These are phyloP conservation scores for Chorisops tibialis DNA, from an alignment of 2,888 invertebrate genomes.

Conservation along the genomic window DNA sequence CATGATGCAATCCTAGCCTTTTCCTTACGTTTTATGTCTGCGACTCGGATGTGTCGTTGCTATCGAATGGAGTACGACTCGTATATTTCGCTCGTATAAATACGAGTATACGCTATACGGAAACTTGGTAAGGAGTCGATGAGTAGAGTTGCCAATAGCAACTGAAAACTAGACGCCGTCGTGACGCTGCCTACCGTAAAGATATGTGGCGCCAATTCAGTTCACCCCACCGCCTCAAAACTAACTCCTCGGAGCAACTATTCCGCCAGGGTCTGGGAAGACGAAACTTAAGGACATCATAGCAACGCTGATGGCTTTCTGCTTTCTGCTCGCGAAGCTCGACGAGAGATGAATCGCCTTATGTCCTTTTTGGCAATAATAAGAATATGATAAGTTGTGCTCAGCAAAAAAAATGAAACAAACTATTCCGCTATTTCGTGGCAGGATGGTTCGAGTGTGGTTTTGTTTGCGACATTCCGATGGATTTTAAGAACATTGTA, in stretches of 20 bases:
- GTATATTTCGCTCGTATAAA: neutral
- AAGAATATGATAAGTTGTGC: slow-evolving; percentile 10
- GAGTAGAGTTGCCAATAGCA: slow-evolving; percentile 31
- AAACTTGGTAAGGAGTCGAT: neutral
- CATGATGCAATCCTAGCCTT: slow-evolving; percentile 7
- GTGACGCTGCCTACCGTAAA: slow-evolving; percentile 37
- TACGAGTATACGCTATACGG: too few relatives aligned
- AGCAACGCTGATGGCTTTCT: slow-evolving; percentile 1
- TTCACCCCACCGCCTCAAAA: slow-evolving; percentile 6
- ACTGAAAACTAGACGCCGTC: slow-evolving; percentile 37
- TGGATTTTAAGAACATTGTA: neutral
- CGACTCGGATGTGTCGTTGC: neutral
- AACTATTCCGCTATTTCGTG: too few relatives aligned
- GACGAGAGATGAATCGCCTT: neutral
- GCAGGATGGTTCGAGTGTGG: too few relatives aligned
- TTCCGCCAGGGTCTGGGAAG: slow-evolving; percentile 14
- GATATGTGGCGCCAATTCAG: slow-evolving; percentile 38
- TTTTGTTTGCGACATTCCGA: neutral
- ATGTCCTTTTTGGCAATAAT: neutral
- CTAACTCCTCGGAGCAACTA: neutral
- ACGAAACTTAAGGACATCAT: slow-evolving; percentile 9
- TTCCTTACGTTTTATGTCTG: slow-evolving; percentile 12
- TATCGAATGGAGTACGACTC: neutral
- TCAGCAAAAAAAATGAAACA: slow-evolving; percentile 1
- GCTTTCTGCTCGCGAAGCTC: neutral